A percentile compares a stretch with the other conserved stretches of the same genome.
Conservation (phyloP, 2,113 vertebrate species). For the Gulo gulo region DNA sequence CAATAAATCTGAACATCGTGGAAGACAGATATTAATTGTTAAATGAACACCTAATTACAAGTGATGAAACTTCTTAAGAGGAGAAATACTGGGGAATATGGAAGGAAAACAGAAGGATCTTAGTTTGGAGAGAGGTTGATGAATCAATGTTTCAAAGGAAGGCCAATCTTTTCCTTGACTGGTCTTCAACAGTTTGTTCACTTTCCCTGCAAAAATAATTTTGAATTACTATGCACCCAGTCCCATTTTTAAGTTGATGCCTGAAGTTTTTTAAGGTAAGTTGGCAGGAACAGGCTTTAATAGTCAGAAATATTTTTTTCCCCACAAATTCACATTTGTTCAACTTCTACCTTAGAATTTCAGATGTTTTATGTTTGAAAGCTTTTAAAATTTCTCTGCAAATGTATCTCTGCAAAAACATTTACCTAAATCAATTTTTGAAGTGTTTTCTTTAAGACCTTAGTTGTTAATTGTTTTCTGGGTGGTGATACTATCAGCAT, state of each 20-base stretch:
- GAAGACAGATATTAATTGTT: neutral
- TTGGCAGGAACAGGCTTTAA: neutral
- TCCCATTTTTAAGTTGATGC: neutral
- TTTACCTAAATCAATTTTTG: neutral
- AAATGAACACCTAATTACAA: conserved; percentile 23
- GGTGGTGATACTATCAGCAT: neutral
- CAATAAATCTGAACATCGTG: neutral
- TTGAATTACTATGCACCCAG: neutral
- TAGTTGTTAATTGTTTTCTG: neutral
- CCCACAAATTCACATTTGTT: neutral
- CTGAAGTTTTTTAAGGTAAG: neutral
- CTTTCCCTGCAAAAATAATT: conserved; percentile 1
- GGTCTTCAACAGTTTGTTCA: neutral
- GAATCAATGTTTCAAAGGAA: neutral
- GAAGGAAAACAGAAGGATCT: neutral
- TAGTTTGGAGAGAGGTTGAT: neutral
- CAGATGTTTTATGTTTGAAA: neutral
- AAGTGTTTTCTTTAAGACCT: conserved; percentile 5
- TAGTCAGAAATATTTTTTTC: neutral
- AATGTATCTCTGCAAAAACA: neutral
- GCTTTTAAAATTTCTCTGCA: neutral
- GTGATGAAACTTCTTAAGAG: neutral
- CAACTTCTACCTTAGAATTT: neutral
- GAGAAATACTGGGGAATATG: neutral
- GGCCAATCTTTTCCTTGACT: neutral